These are phyloP conservation scores for Xenopus borealis DNA, from an alignment of 2,113 vertebrate genomes.

Conservation along the genomic window DNA sequence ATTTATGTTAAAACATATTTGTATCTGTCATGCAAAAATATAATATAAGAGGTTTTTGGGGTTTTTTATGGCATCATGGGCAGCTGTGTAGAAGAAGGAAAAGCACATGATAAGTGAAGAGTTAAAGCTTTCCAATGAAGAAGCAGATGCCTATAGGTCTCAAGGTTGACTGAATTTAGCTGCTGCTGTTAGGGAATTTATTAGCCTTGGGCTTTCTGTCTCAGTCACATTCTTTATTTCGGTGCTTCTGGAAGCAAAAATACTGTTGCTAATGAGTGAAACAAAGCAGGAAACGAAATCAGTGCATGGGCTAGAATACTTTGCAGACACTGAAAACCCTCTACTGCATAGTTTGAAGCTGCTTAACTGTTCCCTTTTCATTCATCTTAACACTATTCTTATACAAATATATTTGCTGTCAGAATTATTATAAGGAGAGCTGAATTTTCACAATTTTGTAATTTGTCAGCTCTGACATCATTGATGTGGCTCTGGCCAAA, in stretches of 20 bases:
- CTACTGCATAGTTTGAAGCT: too few species aligned
- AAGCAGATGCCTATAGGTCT: constrained; percentile 53
- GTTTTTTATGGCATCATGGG: constrained; percentile 16
- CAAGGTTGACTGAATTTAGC: constrained; percentile 54
- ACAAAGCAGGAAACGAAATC: constrained; percentile 52
- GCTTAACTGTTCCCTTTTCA: too few species aligned
- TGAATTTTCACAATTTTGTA: too few species aligned
- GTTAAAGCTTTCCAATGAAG: constrained; percentile 52
- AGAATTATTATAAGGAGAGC: too few species aligned
- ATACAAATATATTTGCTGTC: too few species aligned
- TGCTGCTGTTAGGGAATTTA: constrained; percentile 53
- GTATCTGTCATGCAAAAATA: too few species aligned
- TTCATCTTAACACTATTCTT: too few species aligned
- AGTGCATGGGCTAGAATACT: constrained; percentile 46
- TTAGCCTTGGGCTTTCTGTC: constrained; percentile 49
- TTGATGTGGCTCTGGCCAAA: too few species aligned
- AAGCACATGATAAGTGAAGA: constrained; percentile 35
- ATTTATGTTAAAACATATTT: too few species aligned
- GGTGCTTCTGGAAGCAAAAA: constrained; percentile 46
- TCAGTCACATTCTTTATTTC: constrained; percentile 52
- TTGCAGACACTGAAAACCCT: constrained; percentile 40
- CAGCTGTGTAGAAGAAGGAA: constrained; percentile 17
- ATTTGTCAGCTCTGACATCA: too few species aligned
- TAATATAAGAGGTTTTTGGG: too few species aligned
- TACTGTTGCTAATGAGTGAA: constrained; percentile 52